phyloP scores from a whole-genome alignment of 1,140 invertebrate genomes.

The Drosophila ficusphila region DNA sequence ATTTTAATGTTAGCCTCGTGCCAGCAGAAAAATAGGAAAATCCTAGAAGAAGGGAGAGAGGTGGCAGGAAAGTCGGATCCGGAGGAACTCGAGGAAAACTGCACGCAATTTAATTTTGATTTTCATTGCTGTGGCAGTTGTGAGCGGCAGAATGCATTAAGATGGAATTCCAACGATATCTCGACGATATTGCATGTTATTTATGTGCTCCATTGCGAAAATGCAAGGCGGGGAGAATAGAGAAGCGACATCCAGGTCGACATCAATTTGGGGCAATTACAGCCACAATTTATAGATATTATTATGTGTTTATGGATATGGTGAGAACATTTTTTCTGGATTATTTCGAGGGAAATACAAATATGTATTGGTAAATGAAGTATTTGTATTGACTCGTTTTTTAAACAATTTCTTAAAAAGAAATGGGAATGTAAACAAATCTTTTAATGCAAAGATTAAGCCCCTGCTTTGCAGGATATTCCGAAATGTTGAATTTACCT shows the following conservation, averaged over 20 bases:
- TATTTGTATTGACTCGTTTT: not conserved
- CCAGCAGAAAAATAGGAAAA: conserved; percentile 47
- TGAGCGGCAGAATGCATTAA: conserved; percentile 18
- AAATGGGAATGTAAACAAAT: too few relatives aligned
- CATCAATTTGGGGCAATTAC: conserved; percentile 23
- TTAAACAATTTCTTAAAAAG: too few relatives aligned
- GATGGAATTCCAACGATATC: conserved; percentile 18
- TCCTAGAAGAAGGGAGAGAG: not conserved
- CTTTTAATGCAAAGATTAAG: too few relatives aligned
- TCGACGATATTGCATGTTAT: conserved; percentile 31
- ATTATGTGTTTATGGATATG: not conserved
- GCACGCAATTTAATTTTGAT: conserved; percentile 69
- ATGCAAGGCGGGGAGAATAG: not conserved
- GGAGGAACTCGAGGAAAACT: conserved; percentile 15
- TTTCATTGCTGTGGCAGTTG: conserved; percentile 51
- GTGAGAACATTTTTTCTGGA: not conserved
- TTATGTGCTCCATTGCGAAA: conserved; percentile 37
- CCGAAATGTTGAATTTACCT: too few relatives aligned
- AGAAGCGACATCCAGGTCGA: not conserved
- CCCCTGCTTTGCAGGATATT: too few relatives aligned
- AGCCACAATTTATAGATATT: conserved; percentile 7
- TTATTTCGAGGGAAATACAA: not conserved
- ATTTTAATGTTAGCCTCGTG: conserved; percentile 76
- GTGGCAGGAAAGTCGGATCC: not conserved
- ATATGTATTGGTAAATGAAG: too few relatives aligned